Percentiles rank a stretch among this genome's conserved stretches.
Evolutionary conservation across 2,888 invertebrate species (phyloP).

Genomic region (Norana najaformis): DNA sequence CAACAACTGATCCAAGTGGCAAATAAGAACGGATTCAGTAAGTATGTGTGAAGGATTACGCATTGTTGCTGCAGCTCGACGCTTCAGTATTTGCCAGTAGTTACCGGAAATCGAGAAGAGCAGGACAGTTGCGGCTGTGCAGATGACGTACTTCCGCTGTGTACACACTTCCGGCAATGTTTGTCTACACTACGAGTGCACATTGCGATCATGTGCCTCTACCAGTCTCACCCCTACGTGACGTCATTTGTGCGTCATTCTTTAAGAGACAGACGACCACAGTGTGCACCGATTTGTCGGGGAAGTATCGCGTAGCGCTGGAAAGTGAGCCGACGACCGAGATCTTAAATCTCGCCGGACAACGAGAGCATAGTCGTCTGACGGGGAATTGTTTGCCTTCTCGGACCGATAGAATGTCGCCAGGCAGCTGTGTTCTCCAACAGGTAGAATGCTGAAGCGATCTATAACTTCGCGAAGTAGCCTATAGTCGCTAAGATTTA

Average conservation of each 20-base stretch:
- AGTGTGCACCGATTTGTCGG: background rate
- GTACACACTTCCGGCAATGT: conserved; percentile 10
- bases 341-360: background rate
- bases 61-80: background rate
- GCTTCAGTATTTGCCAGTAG: background rate
- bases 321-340: too few species aligned
- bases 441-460: background rate
- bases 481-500: background rate
- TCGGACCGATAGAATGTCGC: background rate
- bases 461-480: background rate
- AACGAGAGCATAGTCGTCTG: background rate
- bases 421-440: background rate
- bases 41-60: background rate
- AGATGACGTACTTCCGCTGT: background rate
- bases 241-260: background rate
- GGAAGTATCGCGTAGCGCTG: too few species aligned
- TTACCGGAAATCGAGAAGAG: background rate
- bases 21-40: background rate
- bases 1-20: background rate
- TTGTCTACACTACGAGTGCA: background rate
- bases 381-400: background rate
- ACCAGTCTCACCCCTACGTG: background rate
- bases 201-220: background rate
- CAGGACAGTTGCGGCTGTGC: background rate
- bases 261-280: background rate